Evolutionary conservation across 2,888 invertebrate genomes (phyloP), one percentile per base, ranked within the genome.

Genomic region (Tinea trinotella): DNA sequence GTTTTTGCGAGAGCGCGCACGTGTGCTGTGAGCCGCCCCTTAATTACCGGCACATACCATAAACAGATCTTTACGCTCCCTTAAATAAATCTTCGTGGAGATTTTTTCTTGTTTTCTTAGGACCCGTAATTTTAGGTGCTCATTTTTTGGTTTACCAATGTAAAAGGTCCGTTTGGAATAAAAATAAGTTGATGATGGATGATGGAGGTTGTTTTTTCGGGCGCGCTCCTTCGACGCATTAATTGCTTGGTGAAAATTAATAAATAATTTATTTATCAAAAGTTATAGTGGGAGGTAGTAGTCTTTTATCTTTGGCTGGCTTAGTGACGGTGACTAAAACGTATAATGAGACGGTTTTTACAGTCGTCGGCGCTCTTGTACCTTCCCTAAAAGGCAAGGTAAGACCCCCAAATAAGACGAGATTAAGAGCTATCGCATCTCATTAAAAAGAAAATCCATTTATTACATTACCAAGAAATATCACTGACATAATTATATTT

Each of bases 31-130:
- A 40, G 35, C 80, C 77, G 74, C 78, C 81, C 84, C 84, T 84
- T 85, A 84, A 85, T 85, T 85, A 85, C 81, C 74, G 73, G 78
- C 84, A 82, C 85, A 85, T 85, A 85, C 85, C 85, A 85, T 85
- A 85, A 85, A 85, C 85, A 85, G 82, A 85, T 84, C 83, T 85
- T 85, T 84, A 84, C 84, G 85, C 83, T 83, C 77, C 84, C 76
- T 85, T 84, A 84, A 84, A 84, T 85, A 85, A 84, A 85, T 85
- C 85, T 83, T 81, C 73, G 71, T 60, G 63, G 62, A 61, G 60
- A 58, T 67, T 73, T 70, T 66, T 72, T 55, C 24, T 50, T 80
- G 75, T 83, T 83, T 81, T 83, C 75, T 82, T 82, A 78, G 78
- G 78, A 77, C 60, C 69, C 67, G 69, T 80, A 79, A 80, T 76